phyloP scores from a whole-genome alignment of 2,797 vertebrate species.

The Scolopax rusticola region DNA sequence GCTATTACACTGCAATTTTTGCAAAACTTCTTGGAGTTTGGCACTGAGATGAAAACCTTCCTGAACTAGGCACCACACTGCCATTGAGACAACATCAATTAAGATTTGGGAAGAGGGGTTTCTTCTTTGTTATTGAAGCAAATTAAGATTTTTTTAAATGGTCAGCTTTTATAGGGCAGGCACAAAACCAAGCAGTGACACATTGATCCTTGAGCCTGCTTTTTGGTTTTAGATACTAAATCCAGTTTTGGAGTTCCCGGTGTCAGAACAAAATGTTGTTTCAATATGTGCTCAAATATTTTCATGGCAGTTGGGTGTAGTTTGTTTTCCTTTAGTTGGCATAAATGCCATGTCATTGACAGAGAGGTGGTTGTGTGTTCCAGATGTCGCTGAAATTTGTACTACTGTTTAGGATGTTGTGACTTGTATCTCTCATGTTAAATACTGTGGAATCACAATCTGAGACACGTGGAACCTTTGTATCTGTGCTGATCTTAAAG shows the following conservation, averaged over 20 bases:
- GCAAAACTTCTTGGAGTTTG: neutral
- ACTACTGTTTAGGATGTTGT: neutral
- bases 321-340: neutral
- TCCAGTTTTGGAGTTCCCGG: neutral
- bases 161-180: neutral
- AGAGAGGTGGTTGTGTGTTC: neutral
- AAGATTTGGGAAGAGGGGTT: neutral
- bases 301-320: neutral
- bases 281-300: neutral
- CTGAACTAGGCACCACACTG: neutral
- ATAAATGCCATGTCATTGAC: neutral
- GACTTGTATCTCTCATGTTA: neutral
- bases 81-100: fast-evolving
- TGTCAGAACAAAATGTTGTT: neutral
- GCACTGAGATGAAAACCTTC: neutral
- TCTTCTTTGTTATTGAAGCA: neutral
- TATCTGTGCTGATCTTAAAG: neutral
- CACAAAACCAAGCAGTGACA: neutral
- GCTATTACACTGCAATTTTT: neutral
- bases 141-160: neutral
- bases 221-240: neutral
- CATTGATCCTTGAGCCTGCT: fast-evolving
- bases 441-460: neutral
- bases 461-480: neutral
- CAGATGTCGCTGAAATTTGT: neutral